phyloP scores from a whole-genome alignment of 1,140 invertebrate species.

The Paracyclopina nana region DNA sequence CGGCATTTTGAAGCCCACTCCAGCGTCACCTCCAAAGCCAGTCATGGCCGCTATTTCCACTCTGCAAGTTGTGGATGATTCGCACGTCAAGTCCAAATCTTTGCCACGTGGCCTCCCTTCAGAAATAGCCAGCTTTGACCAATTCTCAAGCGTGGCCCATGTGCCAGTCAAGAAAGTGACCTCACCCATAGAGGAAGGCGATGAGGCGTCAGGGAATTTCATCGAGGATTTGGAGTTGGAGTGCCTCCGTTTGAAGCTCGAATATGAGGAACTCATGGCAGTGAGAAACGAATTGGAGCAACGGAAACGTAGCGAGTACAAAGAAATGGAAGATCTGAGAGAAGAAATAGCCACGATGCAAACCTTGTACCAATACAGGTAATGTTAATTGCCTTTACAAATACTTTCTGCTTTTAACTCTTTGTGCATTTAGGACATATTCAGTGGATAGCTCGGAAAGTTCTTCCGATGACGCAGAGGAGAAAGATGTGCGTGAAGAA shows the following conservation, averaged over 20 bases:
- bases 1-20: background rate
- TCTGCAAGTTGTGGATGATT: background rate
- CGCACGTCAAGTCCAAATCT: slow-evolving; percentile 8
- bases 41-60: too few relatives aligned
- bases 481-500: slow-evolving; percentile 5
- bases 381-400: background rate
- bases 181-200: background rate
- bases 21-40: too few relatives aligned
- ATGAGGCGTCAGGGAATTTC: background rate
- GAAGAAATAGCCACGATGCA: slow-evolving; percentile 22
- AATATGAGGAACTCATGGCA: slow-evolving; percentile 21
- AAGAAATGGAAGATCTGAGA: slow-evolving; percentile 19
- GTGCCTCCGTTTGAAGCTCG: slow-evolving; percentile 15
- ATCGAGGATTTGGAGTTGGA: slow-evolving; percentile 17
- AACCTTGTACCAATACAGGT: slow-evolving; percentile 22
- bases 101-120: slow-evolving; percentile 9
- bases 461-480: slow-evolving; percentile 5
- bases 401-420: background rate
- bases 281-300: slow-evolving; percentile 21
- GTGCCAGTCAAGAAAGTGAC: background rate
- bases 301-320: slow-evolving; percentile 19
- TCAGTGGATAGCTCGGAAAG: slow-evolving; percentile 14
- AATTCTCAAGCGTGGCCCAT: slow-evolving; percentile 2
- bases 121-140: background rate
- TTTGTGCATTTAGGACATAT: slow-evolving; percentile 4